Percentiles rank a stretch among this genome's conserved stretches.
Evolutionary conservation across 2,888 invertebrate species (phyloP).

Genomic region (Drosophila koepferae): DNA sequence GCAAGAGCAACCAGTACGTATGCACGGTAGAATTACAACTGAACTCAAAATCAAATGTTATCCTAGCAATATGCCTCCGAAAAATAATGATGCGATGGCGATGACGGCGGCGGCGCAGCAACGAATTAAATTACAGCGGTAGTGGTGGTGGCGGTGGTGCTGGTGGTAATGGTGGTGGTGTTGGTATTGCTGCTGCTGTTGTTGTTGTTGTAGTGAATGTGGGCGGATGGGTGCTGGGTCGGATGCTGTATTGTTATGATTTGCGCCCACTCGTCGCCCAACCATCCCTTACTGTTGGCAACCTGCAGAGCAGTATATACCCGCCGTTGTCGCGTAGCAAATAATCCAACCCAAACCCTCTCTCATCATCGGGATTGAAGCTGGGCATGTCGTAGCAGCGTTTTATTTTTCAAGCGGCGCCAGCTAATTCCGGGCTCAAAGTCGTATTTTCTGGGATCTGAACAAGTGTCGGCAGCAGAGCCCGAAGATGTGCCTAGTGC

Average conservation of each 20-base stretch:
- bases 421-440: constrained; percentile 83
- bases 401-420: constrained; percentile 63
- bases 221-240: constrained; percentile 27
- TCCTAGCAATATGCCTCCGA: constrained; percentile 85
- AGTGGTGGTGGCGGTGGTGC: constrained; percentile 17
- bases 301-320: constrained; percentile 23
- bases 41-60: constrained; percentile 85
- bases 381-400: constrained; percentile 26
- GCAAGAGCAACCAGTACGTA: constrained; percentile 83
- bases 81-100: constrained; percentile 75
- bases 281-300: constrained; percentile 32
- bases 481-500: constrained; percentile 37
- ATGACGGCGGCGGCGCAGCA: constrained; percentile 68
- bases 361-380: constrained; percentile 6
- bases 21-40: constrained; percentile 86
- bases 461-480: constrained; percentile 60
- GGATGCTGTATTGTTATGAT: constrained; percentile 71
- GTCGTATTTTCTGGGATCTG: constrained; percentile 78
- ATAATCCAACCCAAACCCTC: constrained; percentile 72
- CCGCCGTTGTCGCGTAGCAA: constrained; percentile 55
- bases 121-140: constrained; percentile 70
- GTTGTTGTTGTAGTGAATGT: constrained; percentile 19
- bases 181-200: constrained; percentile 9
- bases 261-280: constrained; percentile 49
- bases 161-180: background rate